A percentile compares a stretch with the other conserved stretches of the same genome.
Conservation (phyloP, 2,888 invertebrate genomes). For the Microdon myrmicae region DNA sequence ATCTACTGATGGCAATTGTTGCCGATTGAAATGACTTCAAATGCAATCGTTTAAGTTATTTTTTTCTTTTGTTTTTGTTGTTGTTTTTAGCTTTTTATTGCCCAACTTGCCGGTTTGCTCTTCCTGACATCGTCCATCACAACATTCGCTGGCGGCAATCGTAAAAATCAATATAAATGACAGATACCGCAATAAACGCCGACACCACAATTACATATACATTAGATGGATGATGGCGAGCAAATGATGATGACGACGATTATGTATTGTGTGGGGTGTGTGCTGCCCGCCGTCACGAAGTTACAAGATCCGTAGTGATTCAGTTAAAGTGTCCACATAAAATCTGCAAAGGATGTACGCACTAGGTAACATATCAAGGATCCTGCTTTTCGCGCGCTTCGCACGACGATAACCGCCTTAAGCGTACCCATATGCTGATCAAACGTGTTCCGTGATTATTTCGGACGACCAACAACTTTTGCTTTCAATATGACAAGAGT, state of each 20-base stretch:
- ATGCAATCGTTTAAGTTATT: constrained; percentile 18
- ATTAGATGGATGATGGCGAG: neutral
- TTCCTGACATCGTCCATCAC: constrained; percentile 17
- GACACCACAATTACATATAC: constrained; percentile 8
- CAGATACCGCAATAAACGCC: neutral
- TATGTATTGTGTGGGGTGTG: constrained; percentile 11
- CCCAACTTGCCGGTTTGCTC: constrained; percentile 10
- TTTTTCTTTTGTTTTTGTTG: too few relatives aligned
- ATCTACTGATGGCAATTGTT: too few relatives aligned
- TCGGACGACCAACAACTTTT: constrained; percentile 36
- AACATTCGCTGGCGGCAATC: constrained; percentile 18
- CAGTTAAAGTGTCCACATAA: constrained; percentile 5
- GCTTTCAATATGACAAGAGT: constrained; percentile 38
- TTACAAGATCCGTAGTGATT: neutral
- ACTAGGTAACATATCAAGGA: too few relatives aligned
- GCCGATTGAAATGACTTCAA: constrained; percentile 7
- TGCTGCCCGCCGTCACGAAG: neutral
- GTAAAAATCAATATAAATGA: constrained; percentile 26
- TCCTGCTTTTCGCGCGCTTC: constrained; percentile 39
- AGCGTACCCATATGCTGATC: constrained; percentile 31
- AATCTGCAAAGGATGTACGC: constrained; percentile 17
- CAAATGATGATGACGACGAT: constrained; percentile 9
- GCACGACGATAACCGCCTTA: constrained; percentile 32
- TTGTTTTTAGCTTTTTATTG: too few relatives aligned
- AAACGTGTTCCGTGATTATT: constrained; percentile 35